Base-by-base conservation (phyloP, 2,888 invertebrate genomes). In the Ornithoptera alexandrae region DNA sequence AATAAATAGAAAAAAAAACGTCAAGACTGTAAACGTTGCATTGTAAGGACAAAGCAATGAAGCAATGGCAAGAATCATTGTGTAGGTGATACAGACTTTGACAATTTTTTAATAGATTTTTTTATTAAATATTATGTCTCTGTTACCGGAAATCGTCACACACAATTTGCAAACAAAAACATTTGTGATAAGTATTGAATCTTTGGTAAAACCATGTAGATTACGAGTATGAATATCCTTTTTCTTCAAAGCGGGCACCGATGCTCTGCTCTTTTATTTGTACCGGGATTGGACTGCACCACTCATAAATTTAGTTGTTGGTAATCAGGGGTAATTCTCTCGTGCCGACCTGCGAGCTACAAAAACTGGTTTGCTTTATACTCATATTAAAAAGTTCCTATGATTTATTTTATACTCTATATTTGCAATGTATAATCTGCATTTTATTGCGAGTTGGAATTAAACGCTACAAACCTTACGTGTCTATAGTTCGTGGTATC, bases 291-390 rank as follows among this genome's bases (percentile, higher is more conserved):
- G 74, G 72, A 71, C 67, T 72, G 69, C 72, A 77, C 73, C 61
- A 74, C 73, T 77, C 77, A 76, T 83, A 83, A 82, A 82, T 81
- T 78, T 78, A 76, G 77, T 77, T 78, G 78, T 81, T 79, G 77
- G 78, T 77, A 75, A 76, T 76, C 75, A 75, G 62, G 71, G 72
- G 75, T 77, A 78, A 78, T 78, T 78, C 76, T 75, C 73, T 72
- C 72, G 73, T 71, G 58, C 63, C 63, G 46, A 59, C 63, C 68
- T 59, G 36, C 20, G 53, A 67, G 68, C 59, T 18, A 64, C 59
- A 59, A 39, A 59, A 46, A 68, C 58, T 36, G 59, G 59, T 64
- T 68, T 53, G 39, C 36, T 58, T 58, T 42, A 24, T 18, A 59
- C 58, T 50, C 46, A 22, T 30, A 53, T 63, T 53, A 36, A 64